Evolutionary conservation across 2,797 vertebrate genomes (phyloP).

Genomic region (Allobates femoralis): DNA sequence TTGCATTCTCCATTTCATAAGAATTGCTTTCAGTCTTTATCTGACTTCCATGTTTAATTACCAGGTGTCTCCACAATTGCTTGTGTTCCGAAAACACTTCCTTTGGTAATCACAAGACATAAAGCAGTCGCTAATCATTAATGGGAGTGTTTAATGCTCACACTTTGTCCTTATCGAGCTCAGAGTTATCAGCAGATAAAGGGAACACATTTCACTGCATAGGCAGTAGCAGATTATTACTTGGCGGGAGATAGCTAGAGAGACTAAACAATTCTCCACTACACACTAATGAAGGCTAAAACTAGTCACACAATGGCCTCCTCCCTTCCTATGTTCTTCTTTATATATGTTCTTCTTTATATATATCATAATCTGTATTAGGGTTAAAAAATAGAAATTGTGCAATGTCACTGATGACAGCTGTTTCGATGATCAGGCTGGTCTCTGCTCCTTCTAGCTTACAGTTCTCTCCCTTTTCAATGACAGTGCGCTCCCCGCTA

Average conservation of each 20-base stretch:
- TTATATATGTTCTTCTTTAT: too few species aligned
- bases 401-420: too few species aligned
- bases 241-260: not conserved
- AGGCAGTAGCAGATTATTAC: slow-evolving; percentile 26
- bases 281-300: not conserved
- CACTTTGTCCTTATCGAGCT: slow-evolving; percentile 24
- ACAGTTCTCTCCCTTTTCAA: too few species aligned
- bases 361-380: too few species aligned
- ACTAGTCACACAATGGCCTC: not conserved
- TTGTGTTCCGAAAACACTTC: slow-evolving; percentile 44
- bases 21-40: slow-evolving; percentile 39
- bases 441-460: too few species aligned
- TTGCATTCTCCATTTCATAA: slow-evolving; percentile 22
- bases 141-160: slow-evolving; percentile 28
- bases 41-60: slow-evolving; percentile 50
- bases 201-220: slow-evolving; percentile 29
- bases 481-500: too few species aligned
- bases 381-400: too few species aligned
- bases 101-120: slow-evolving; percentile 55
- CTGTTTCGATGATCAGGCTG: too few species aligned
- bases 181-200: slow-evolving; percentile 22
- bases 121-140: slow-evolving; percentile 55
- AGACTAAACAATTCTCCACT: slow-evolving; percentile 16
- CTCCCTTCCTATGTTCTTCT: too few species aligned
- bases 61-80: slow-evolving; percentile 52